A percentile compares a stretch with the other conserved stretches of the same genome.
These are phyloP conservation scores for Eupithecia subumbrata DNA, from an alignment of 2,888 invertebrate genomes.

Conservation along the genomic window DNA sequence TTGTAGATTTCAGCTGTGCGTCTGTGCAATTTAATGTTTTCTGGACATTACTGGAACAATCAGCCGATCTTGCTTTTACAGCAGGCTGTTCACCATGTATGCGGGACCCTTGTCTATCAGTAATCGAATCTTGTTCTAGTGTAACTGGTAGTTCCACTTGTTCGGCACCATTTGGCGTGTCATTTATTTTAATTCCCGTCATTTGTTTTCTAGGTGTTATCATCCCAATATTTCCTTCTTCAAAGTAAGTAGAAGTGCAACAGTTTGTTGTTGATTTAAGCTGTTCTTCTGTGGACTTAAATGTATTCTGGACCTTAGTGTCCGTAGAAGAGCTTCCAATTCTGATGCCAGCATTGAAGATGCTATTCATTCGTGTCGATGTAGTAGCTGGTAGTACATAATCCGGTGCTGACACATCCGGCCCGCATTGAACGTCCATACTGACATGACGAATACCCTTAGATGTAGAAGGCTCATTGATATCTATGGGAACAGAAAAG, in stretches of 20 bases:
- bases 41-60: conserved; percentile 35
- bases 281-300: conserved; percentile 51
- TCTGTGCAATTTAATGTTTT: conserved; percentile 54
- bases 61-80: not conserved
- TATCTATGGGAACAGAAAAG: conserved; percentile 58
- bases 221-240: conserved; percentile 41
- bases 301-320: conserved; percentile 44
- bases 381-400: conserved; percentile 58
- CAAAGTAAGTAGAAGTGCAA: conserved; percentile 53
- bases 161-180: conserved; percentile 19
- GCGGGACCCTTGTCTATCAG: not conserved
- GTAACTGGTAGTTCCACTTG: conserved; percentile 29
- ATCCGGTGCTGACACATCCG: conserved; percentile 55
- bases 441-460: conserved; percentile 72
- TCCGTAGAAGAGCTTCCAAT: conserved; percentile 55
- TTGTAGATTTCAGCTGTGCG: conserved; percentile 35
- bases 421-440: conserved; percentile 75
- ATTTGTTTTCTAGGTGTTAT: conserved; percentile 50
- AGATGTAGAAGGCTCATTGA: conserved; percentile 79
- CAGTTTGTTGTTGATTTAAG: conserved; percentile 50
- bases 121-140: not conserved
- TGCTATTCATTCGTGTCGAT: conserved; percentile 56
- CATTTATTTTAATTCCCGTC: conserved; percentile 56
- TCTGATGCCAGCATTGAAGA: conserved; percentile 57
- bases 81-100: not conserved